Conservation (phyloP, 2,113 vertebrate species). For the Python bivittatus region DNA sequence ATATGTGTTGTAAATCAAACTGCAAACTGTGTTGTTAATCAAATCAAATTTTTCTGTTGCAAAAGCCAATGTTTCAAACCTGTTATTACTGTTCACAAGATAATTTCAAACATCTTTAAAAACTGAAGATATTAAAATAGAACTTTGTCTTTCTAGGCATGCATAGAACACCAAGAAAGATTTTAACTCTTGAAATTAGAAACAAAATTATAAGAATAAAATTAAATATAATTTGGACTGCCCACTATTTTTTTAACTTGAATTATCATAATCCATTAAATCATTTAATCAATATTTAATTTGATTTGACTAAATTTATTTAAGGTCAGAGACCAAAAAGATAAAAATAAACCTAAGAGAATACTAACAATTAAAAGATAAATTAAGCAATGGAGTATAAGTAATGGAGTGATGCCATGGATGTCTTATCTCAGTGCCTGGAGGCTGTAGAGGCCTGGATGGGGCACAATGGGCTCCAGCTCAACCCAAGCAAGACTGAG, state of each 20-base stretch:
- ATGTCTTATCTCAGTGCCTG: too few species aligned
- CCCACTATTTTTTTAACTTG: not conserved
- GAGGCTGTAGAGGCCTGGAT: too few species aligned
- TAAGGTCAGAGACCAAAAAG: too few species aligned
- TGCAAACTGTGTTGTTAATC: conserved; percentile 47
- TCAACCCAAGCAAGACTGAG: too few species aligned
- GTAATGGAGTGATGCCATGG: too few species aligned
- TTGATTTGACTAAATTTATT: not conserved
- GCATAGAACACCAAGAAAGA: conserved; percentile 39
- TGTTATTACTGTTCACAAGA: conserved; percentile 38
- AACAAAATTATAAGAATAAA: not conserved
- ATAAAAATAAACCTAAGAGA: too few species aligned
- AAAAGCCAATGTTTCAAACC: conserved; percentile 39
- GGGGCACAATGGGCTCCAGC: too few species aligned
- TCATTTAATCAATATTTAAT: not conserved
- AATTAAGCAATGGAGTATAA: too few species aligned
- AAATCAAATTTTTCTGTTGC: conserved; percentile 55
- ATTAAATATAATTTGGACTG: not conserved
- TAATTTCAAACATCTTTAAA: conserved; percentile 55
- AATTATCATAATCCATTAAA: not conserved
- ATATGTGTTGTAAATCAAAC: too few species aligned
- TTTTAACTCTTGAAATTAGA: not conserved
- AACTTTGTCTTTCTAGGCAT: conserved; percentile 19
- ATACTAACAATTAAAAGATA: too few species aligned
- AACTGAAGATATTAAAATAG: conserved; percentile 50